These are phyloP conservation scores for Lithophane semibrunnea DNA, from an alignment of 2,888 invertebrate species.

Conservation along the genomic window DNA sequence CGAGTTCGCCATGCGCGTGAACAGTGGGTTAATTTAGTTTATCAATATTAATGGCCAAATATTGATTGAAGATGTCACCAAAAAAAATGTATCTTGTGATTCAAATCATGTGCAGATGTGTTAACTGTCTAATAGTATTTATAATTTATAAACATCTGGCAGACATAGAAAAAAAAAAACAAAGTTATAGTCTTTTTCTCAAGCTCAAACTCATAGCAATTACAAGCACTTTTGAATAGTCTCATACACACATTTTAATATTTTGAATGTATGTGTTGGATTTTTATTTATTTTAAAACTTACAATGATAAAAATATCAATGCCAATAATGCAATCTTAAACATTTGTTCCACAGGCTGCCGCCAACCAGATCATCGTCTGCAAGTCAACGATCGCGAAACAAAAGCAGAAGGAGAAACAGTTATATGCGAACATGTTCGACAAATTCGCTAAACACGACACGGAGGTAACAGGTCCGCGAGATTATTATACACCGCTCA, in stretches of 20 bases:
- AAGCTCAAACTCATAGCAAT: no score
- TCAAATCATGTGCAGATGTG: not conserved
- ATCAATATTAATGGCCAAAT: not conserved
- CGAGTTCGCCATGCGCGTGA: no score
- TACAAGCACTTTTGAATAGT: no score
- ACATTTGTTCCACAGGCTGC: slow-evolving; percentile 91
- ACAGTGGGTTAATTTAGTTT: not conserved
- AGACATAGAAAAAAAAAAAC: not conserved
- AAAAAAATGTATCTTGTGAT: not conserved
- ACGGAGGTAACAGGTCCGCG: slow-evolving; percentile 92
- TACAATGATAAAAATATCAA: not conserved
- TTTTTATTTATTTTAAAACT: not conserved
- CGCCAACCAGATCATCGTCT: slow-evolving; percentile 93
- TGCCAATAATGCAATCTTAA: not conserved
- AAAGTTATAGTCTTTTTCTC: not conserved
- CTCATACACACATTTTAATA: no score
- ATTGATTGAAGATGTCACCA: not conserved
- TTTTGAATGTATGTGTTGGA: no score
- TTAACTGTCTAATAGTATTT: not conserved
- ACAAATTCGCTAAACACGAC: slow-evolving; percentile 96
- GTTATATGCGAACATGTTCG: slow-evolving; percentile 98
- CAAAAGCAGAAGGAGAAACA: slow-evolving; percentile 95
- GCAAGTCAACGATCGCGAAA: slow-evolving; percentile 93
- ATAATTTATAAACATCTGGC: not conserved
- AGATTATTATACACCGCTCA: slow-evolving; percentile 28